Conservation (phyloP, 2,113 vertebrate species). For the Sula dactylatra region DNA sequence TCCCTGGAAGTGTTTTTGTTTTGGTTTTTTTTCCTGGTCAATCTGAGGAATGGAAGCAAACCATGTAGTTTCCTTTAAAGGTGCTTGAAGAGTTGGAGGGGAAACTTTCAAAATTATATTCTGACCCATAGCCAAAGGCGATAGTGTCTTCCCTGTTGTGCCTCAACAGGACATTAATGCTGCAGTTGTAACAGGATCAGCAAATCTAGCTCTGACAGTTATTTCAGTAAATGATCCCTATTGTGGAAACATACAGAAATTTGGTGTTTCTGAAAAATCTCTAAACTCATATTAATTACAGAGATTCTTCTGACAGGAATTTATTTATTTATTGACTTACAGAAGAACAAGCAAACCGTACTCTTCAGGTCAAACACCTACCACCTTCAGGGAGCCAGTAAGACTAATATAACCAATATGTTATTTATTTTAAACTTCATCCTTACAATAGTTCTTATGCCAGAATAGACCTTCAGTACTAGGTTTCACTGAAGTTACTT, state of each 20-base stretch:
- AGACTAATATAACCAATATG: not conserved
- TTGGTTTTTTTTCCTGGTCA: not conserved
- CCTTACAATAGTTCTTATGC: not conserved
- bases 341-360: fast-evolving
- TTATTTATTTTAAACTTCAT: not conserved
- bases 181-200: fast-evolving
- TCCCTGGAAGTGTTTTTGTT: not conserved
- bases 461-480: not conserved
- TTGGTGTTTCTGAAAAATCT: not conserved
- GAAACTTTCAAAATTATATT: not conserved
- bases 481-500: not conserved
- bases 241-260: not conserved
- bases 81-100: not conserved
- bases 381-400: not conserved
- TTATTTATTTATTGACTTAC: not conserved
- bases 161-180: not conserved
- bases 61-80: fast-evolving
- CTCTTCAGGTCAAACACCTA: not conserved
- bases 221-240: not conserved
- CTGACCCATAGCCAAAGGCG: not conserved
- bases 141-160: not conserved
- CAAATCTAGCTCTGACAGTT: not conserved
- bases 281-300: not conserved
- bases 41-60: not conserved
- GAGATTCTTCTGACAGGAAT: not conserved